Evolutionary conservation across 2,888 invertebrate genomes (phyloP).

Genomic region (Scaptomyza flava): DNA sequence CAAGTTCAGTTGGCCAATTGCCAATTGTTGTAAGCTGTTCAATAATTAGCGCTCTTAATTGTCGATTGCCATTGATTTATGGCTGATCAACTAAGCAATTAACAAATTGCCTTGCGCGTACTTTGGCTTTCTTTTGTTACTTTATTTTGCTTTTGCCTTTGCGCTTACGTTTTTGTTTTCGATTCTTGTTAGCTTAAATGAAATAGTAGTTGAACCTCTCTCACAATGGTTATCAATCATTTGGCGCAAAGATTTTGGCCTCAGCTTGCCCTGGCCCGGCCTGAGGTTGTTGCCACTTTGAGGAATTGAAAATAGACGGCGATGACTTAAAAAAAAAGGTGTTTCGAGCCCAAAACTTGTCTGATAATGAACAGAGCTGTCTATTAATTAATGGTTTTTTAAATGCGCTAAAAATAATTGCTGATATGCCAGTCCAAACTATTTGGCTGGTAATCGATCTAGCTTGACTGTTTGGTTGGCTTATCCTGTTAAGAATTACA

Average conservation of each 20-base stretch:
- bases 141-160: constrained; percentile 15
- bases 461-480: background rate
- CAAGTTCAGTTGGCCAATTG: constrained; percentile 70
- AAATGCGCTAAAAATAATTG: constrained; percentile 65
- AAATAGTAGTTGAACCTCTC: constrained; percentile 55
- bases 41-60: constrained; percentile 70
- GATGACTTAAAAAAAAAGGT: constrained; percentile 18
- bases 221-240: constrained; percentile 70
- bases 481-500: constrained; percentile 42
- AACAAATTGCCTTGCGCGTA: constrained; percentile 72
- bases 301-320: constrained; percentile 65
- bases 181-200: constrained; percentile 40
- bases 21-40: constrained; percentile 62
- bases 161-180: background rate
- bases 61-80: constrained; percentile 75
- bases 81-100: constrained; percentile 72
- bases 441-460: constrained; percentile 39
- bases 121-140: constrained; percentile 56
- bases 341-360: constrained; percentile 62
- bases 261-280: constrained; percentile 53
- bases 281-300: constrained; percentile 77
- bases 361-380: constrained; percentile 52
- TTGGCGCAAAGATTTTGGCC: constrained; percentile 60
- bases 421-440: constrained; percentile 51
- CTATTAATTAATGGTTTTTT: constrained; percentile 67